Evolutionary conservation across 2,797 vertebrate genomes (phyloP), one percentile per base, ranked within the genome.

Genomic region (Furcifer pardalis): DNA sequence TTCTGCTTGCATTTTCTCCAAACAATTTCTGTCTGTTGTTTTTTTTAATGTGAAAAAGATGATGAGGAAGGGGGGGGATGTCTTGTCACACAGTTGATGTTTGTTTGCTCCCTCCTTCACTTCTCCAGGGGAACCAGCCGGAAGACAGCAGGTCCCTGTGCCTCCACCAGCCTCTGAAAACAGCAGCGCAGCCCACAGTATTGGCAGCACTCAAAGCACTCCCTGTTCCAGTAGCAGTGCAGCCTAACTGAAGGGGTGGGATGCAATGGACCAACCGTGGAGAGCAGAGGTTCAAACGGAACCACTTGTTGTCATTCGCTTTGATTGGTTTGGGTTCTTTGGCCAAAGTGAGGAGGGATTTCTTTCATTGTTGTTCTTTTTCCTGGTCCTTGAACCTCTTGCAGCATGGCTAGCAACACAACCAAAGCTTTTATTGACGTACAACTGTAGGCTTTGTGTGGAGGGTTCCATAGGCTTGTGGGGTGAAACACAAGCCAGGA

Each of bases 201-300:
- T 99, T 0, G 98, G 98, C 93, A 99, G 98, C 96, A 99, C 98
- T 0, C 98, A 98, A 90, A 99, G 98, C 96, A 99, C 98, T 0
- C 98, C 98, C 40, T 99, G 98, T 90, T 99, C 98, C 89, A 99
- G 98, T 96, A 99, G 97, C 97, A 98, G 98, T 90, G 96, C 97
- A 0, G 97, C 98, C 89, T 99, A 98, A 96, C 96, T 81, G 60
- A 0, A 1, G 59, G 44, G 8, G 79, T 44, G 6, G 0, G 81
- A 35, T 74, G 86, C 56, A 59, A 62, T 30, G 42, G 76, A 68
- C 68, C 85, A 63, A 30, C 59, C 0, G 0, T 62, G 78, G 19
- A 83, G 85, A 25, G 79, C 86, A 15, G 75, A 32, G 74, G 88
- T 91, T 94, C 91, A 81, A 77, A 56, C 71, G 83, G 86, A 87